Evolutionary conservation across 1,140 invertebrate genomes (phyloP).

Genomic region (Helicorthomorpha holstii): DNA sequence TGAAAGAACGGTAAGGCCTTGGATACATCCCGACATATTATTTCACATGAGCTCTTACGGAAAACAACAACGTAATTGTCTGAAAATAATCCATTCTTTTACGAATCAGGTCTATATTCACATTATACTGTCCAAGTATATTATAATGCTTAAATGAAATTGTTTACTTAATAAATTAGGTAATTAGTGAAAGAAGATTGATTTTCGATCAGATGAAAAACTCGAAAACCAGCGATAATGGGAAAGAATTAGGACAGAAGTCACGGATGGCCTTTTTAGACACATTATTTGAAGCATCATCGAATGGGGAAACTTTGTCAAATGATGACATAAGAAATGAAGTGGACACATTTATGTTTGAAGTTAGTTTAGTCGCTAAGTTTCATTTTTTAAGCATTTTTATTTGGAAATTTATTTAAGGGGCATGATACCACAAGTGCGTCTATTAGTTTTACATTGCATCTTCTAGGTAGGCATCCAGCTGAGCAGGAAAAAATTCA

Average conservation of each 20-base stretch:
- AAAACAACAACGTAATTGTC: constrained; percentile 28
- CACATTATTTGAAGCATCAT: constrained; percentile 41
- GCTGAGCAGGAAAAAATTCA: too few species aligned
- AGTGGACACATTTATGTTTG: constrained; percentile 65
- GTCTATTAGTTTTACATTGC: too few species aligned
- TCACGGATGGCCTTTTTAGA: constrained; percentile 52
- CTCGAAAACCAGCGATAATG: background rate
- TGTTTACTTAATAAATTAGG: background rate
- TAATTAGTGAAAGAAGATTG: background rate
- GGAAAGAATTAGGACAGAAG: constrained; percentile 18
- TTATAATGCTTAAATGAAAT: background rate
- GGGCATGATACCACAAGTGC: too few species aligned
- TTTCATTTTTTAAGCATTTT: too few species aligned
- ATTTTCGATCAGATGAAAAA: background rate
- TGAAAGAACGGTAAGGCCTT: too few species aligned
- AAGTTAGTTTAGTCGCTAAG: too few species aligned
- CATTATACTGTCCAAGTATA: background rate
- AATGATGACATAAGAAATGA: constrained; percentile 57
- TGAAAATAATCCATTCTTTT: background rate
- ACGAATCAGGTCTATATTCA: background rate
- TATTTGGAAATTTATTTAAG: too few species aligned
- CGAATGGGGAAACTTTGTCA: constrained; percentile 33
- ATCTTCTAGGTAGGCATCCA: too few species aligned
- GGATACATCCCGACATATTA: too few species aligned
- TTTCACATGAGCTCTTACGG: too few species aligned